Evolutionary conservation across 1,140 invertebrate genomes (phyloP).

Genomic region (Trichonephila inaurata): DNA sequence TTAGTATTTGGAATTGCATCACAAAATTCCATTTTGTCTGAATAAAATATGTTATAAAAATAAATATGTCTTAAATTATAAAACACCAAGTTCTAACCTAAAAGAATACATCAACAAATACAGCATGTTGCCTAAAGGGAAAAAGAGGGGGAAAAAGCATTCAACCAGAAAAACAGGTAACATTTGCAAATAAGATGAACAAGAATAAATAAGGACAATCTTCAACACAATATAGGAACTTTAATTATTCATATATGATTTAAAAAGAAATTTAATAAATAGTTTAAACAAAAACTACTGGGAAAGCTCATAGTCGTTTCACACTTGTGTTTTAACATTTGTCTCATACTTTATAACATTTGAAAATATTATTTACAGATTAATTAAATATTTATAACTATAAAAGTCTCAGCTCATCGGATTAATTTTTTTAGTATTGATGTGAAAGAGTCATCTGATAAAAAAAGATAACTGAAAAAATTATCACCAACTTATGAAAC

Average conservation of each 20-base stretch:
- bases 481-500: too few relatives aligned
- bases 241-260: not conserved
- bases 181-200: not conserved
- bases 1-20: not conserved
- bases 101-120: not conserved
- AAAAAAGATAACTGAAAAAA: too few relatives aligned
- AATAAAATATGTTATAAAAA: constrained; percentile 9
- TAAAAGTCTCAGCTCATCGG: too few relatives aligned
- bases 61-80: not conserved
- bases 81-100: constrained; percentile 1
- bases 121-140: not conserved
- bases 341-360: not conserved
- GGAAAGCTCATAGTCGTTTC: not conserved
- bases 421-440: too few relatives aligned
- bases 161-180: not conserved
- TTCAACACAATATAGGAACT: not conserved
- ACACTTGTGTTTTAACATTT: not conserved
- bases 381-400: too few relatives aligned
- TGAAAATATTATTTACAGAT: not conserved
- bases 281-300: not conserved
- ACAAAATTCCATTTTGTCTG: too few relatives aligned
- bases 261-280: not conserved
- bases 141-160: not conserved
- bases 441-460: too few relatives aligned
- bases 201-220: not conserved